Evolutionary conservation across 2,888 invertebrate species (phyloP).

Genomic region (Apeira syringaria): DNA sequence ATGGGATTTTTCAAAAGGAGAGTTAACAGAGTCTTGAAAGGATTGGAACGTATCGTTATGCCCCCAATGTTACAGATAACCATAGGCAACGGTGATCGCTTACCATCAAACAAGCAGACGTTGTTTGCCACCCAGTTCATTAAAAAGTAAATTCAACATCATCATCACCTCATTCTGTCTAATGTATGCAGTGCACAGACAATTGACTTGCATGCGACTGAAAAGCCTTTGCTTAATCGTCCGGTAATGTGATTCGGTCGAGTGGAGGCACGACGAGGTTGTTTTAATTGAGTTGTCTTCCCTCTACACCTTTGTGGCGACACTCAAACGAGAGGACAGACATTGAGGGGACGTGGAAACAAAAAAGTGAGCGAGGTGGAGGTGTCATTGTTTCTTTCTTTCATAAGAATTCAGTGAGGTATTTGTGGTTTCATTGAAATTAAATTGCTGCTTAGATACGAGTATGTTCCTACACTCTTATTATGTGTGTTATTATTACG

Average conservation of each 20-base stretch:
- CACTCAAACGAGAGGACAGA: constrained; percentile 40
- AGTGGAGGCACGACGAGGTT: constrained; percentile 47
- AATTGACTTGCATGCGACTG: constrained; percentile 33
- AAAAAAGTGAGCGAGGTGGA: constrained; percentile 30
- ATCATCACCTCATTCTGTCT: constrained; percentile 25
- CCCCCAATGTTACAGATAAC: too few relatives aligned
- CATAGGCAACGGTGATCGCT: too few relatives aligned
- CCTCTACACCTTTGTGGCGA: constrained; percentile 65
- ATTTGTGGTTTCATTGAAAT: background rate
- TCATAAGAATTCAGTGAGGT: constrained; percentile 9
- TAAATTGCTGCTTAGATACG: too few relatives aligned
- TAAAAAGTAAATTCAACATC: too few relatives aligned
- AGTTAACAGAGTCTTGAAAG: too few relatives aligned
- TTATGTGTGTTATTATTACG: too few relatives aligned
- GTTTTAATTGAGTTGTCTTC: constrained; percentile 72
- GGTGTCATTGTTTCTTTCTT: constrained; percentile 29
- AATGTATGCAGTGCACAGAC: constrained; percentile 31
- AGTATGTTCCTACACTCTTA: too few relatives aligned
- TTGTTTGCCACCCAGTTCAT: too few relatives aligned
- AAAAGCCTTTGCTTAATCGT: constrained; percentile 52
- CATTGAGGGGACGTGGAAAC: constrained; percentile 15
- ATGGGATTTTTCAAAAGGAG: too few relatives aligned
- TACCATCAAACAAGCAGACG: too few relatives aligned
- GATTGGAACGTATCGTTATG: too few relatives aligned
- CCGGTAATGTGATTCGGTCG: constrained; percentile 56